Conservation (phyloP, 2,113 vertebrate species). For the Garra rufa region DNA sequence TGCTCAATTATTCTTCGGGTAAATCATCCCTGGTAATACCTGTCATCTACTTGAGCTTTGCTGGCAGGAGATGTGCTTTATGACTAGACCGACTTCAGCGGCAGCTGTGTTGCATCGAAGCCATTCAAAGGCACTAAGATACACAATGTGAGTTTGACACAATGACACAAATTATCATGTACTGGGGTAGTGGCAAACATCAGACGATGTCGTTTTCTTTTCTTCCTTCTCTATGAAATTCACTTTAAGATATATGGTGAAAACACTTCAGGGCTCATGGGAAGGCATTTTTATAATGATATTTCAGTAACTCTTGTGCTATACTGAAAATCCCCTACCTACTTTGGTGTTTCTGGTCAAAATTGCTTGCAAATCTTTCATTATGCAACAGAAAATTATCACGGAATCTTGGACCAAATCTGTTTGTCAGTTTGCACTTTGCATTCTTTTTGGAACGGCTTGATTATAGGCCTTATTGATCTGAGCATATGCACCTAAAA, state of each 20-base stretch:
- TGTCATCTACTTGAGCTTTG: constrained; percentile 7
- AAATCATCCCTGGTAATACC: not conserved
- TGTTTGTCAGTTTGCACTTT: not conserved
- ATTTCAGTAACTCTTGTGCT: no score
- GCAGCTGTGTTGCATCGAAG: not conserved
- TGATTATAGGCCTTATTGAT: not conserved
- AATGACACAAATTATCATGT: constrained; percentile 7
- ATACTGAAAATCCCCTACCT: no score
- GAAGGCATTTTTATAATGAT: no score
- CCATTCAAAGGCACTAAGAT: not conserved
- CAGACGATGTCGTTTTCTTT: not conserved
- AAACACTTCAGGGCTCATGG: no score
- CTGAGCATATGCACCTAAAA: not conserved
- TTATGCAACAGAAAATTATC: not conserved
- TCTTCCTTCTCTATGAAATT: not conserved
- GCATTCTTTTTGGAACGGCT: no score
- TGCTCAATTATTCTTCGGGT: constrained; percentile 10
- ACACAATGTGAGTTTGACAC: constrained; percentile 6
- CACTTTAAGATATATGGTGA: no score
- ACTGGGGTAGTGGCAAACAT: not conserved
- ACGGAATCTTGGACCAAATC: not conserved
- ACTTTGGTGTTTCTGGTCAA: not conserved
- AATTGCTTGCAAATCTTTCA: not conserved
- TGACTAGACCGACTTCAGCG: not conserved
- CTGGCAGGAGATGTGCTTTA: not conserved